These are phyloP conservation scores for Cenopis cana DNA, from an alignment of 2,888 invertebrate species.

Conservation along the genomic window DNA sequence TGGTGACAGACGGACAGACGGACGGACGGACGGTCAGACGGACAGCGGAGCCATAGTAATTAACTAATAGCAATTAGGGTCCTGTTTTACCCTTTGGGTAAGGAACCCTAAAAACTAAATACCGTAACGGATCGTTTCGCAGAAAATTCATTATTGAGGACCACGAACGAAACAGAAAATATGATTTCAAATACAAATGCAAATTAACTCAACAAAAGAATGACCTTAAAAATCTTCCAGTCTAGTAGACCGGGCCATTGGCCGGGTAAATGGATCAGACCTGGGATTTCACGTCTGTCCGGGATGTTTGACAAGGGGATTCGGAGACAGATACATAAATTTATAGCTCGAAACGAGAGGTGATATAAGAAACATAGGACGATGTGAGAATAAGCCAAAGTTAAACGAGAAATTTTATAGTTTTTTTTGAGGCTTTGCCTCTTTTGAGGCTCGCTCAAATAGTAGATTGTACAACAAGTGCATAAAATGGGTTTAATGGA, in stretches of 20 bases:
- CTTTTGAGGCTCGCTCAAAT: too few species aligned
- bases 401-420: too few species aligned
- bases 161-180: neutral
- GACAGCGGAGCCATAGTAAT: too few species aligned
- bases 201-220: constrained; percentile 1
- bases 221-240: constrained; percentile 30
- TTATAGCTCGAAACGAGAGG: neutral
- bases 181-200: neutral
- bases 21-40: too few species aligned
- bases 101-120: too few species aligned
- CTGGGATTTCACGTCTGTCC: constrained; percentile 2
- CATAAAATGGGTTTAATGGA: too few species aligned
- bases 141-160: neutral
- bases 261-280: constrained; percentile 1
- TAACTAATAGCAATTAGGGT: too few species aligned
- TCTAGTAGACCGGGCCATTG: constrained; percentile 24
- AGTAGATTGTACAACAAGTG: too few species aligned
- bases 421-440: too few species aligned
- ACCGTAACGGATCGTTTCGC: neutral
- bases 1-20: too few species aligned
- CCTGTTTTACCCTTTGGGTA: too few species aligned
- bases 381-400: too few species aligned
- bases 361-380: neutral
- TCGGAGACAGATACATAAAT: constrained; percentile 13
- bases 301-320: neutral